Percentiles rank a stretch among this genome's conserved stretches.
phyloP scores from a whole-genome alignment of 2,113 vertebrate species.

The Hypomesus transpacificus region DNA sequence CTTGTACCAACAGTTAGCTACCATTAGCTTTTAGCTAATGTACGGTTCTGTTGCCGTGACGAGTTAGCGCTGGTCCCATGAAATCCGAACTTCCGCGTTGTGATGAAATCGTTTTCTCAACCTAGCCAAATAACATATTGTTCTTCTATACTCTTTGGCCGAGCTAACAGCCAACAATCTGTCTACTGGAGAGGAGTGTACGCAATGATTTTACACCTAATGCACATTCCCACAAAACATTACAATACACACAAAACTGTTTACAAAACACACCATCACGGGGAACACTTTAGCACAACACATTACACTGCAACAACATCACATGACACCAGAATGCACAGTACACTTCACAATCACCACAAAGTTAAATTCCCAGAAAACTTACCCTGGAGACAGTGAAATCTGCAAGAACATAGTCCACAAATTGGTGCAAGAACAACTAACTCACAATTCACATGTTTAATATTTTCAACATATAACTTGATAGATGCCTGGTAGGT shows the following conservation, averaged over 20 bases:
- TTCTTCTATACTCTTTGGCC: too few species aligned
- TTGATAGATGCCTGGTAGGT: slow-evolving; percentile 1
- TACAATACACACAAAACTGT: background rate
- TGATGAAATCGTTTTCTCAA: too few species aligned
- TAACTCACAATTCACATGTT: slow-evolving; percentile 13
- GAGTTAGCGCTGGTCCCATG: too few species aligned
- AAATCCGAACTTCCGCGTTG: too few species aligned
- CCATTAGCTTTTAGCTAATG: too few species aligned
- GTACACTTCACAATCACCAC: background rate
- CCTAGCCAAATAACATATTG: too few species aligned
- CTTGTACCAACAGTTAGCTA: too few species aligned
- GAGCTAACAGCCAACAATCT: too few species aligned
- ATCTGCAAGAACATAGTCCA: slow-evolving; percentile 50
- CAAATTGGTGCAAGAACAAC: slow-evolving; percentile 34
- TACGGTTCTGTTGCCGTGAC: too few species aligned
- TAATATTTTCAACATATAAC: slow-evolving; percentile 8
- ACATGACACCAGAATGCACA: background rate
- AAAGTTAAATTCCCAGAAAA: slow-evolving; percentile 24
- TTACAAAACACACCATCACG: background rate
- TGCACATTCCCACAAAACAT: background rate
- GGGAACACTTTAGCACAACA: background rate
- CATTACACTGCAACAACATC: background rate
- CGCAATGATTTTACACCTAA: background rate
- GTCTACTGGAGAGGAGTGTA: background rate
- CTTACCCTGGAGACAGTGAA: slow-evolving; percentile 70